Evolutionary conservation across 2,113 vertebrate species (phyloP).

Genomic region (Paradoxurus hermaphroditus): DNA sequence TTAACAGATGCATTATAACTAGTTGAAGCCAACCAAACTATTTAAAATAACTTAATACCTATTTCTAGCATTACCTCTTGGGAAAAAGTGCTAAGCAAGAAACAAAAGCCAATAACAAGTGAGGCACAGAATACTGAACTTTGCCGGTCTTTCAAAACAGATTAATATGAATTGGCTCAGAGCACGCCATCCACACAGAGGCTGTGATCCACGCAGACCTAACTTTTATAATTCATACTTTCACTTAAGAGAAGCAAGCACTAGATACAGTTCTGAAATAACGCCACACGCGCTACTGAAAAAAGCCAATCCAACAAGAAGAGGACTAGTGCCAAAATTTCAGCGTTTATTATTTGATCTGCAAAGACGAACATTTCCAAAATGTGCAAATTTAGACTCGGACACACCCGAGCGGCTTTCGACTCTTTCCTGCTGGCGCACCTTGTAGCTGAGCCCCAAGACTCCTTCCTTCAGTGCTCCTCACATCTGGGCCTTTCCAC

Average conservation of each 20-base stretch:
- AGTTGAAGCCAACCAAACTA: constrained; percentile 13
- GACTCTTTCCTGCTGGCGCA: not conserved
- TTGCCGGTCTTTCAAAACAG: not conserved
- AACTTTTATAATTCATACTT: constrained; percentile 15
- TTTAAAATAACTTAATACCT: constrained; percentile 33
- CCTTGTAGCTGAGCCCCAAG: not conserved
- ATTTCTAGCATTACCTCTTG: constrained; percentile 34
- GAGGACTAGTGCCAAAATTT: not conserved
- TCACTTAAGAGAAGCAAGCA: constrained; percentile 38
- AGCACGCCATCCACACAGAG: not conserved
- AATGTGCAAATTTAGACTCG: not conserved
- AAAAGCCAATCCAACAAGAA: not conserved
- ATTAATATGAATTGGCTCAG: not conserved
- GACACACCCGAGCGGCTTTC: not conserved
- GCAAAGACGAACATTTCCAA: constrained; percentile 29
- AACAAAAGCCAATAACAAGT: not conserved
- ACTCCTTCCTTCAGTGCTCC: not conserved
- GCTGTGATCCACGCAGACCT: not conserved
- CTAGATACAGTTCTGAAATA: constrained; percentile 1
- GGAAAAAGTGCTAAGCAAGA: not conserved
- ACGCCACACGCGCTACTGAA: not conserved
- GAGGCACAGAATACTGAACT: not conserved
- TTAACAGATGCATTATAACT: not conserved
- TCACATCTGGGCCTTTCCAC: not conserved
- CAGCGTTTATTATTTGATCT: not conserved